Percentiles rank a stretch among this genome's conserved stretches.
Evolutionary conservation across 2,797 vertebrate genomes (phyloP).

Genomic region (Epinephelus malabaricus): DNA sequence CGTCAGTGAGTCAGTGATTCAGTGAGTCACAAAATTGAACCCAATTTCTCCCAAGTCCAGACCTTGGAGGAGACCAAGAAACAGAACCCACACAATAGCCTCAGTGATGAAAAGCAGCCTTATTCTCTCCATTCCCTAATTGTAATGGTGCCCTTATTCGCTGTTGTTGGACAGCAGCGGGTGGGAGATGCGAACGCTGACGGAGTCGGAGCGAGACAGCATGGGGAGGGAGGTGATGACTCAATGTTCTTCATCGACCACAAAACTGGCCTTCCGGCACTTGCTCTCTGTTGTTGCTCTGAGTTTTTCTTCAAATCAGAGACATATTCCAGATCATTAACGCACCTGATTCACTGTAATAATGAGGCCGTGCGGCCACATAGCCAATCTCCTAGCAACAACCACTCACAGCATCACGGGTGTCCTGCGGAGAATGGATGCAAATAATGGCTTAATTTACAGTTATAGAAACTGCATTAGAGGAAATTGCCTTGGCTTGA

Average conservation of each 20-base stretch:
- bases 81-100: constrained; percentile 47
- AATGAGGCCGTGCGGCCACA: constrained; percentile 1
- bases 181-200: constrained; percentile 58
- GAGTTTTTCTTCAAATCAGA: constrained; percentile 33
- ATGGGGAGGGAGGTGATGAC: constrained; percentile 60
- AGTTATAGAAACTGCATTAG: constrained; percentile 7
- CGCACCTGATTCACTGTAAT: constrained; percentile 37
- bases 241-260: constrained; percentile 58
- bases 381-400: constrained; percentile 29
- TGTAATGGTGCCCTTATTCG: constrained; percentile 46
- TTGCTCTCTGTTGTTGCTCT: constrained; percentile 16
- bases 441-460: constrained; percentile 15
- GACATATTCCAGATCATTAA: constrained; percentile 1
- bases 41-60: constrained; percentile 27
- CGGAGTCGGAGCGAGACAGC: constrained; percentile 22
- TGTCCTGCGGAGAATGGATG: constrained; percentile 20
- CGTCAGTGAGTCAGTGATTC: constrained; percentile 51
- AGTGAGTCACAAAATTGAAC: constrained; percentile 67
- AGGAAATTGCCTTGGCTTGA: neutral
- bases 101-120: constrained; percentile 42
- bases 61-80: constrained; percentile 19
- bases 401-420: neutral
- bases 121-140: constrained; percentile 50
- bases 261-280: constrained; percentile 41
- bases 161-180: constrained; percentile 41